These are phyloP conservation scores for Myotis findleyi DNA, from an alignment of 2,797 vertebrate genomes.

Conservation along the genomic window DNA sequence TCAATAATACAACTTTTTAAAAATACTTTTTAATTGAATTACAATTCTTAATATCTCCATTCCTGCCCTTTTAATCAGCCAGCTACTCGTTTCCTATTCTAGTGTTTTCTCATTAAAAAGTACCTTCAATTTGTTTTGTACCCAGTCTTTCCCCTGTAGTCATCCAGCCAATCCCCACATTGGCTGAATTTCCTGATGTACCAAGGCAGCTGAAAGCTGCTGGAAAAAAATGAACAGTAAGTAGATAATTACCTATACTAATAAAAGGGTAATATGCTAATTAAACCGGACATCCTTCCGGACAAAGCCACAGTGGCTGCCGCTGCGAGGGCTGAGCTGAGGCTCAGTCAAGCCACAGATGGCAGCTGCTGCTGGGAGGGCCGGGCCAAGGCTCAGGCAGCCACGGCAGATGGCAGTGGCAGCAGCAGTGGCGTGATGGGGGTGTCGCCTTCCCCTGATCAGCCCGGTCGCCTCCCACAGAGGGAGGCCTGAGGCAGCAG, in stretches of 20 bases:
- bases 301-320: too few relatives aligned
- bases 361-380: too few relatives aligned
- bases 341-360: too few relatives aligned
- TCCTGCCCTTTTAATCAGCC: background rate
- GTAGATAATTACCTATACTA: background rate
- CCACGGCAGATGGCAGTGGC: too few relatives aligned
- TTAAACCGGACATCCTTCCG: too few relatives aligned
- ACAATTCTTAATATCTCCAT: background rate
- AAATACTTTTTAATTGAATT: background rate
- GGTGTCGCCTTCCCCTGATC: too few relatives aligned
- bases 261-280: too few relatives aligned
- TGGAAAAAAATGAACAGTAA: background rate
- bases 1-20: background rate
- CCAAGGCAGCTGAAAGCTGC: background rate
- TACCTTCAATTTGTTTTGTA: constrained; percentile 13
- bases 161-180: background rate
- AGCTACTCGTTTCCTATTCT: background rate
- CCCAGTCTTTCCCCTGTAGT: background rate
- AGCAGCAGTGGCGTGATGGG: too few relatives aligned
- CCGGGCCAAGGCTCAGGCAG: too few relatives aligned
- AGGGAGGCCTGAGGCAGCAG: too few relatives aligned
- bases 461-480: too few relatives aligned
- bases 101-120: constrained; percentile 1
- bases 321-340: too few relatives aligned
- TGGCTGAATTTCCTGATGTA: constrained; percentile 3